Percentiles rank a stretch among this genome's conserved stretches.
These are phyloP conservation scores for Ptychoptera contaminata DNA, from an alignment of 2,888 invertebrate species.

Conservation along the genomic window DNA sequence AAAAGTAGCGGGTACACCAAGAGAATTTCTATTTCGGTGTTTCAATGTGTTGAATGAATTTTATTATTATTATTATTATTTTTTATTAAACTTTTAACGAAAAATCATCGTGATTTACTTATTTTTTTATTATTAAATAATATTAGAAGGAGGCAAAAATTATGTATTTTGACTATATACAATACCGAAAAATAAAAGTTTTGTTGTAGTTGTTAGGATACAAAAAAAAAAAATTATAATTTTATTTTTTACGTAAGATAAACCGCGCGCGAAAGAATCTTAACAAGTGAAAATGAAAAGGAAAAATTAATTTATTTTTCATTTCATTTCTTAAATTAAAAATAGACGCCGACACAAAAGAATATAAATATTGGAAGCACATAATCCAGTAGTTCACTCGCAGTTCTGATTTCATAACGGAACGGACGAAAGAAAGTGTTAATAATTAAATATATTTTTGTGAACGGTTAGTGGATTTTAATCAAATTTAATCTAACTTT, in stretches of 20 bases:
- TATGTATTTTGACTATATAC: not conserved
- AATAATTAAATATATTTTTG: constrained; percentile 23
- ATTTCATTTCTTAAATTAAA: not conserved
- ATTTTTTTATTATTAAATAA: no score
- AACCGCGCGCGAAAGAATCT: not conserved
- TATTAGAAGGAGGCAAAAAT: not conserved
- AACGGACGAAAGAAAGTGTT: constrained; percentile 30
- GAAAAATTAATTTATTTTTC: no score
- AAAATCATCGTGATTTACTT: no score
- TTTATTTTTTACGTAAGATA: constrained; percentile 7
- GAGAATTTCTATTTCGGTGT: no score
- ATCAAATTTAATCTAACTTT: not conserved
- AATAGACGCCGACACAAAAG: constrained; percentile 11
- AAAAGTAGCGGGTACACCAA: no score
- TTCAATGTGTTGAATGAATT: no score
- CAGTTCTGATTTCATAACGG: constrained; percentile 21
- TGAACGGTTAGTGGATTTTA: constrained; percentile 22
- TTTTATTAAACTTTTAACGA: no score
- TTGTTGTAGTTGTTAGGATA: no score
- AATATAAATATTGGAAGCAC: constrained; percentile 32
- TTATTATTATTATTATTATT: no score
- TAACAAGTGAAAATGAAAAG: no score
- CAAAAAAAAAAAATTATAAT: constrained; percentile 5
- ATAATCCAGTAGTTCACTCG: constrained; percentile 31
- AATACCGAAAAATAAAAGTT: no score